Base-by-base conservation (phyloP, 1,140 invertebrate species). In the Solen grandis region DNA sequence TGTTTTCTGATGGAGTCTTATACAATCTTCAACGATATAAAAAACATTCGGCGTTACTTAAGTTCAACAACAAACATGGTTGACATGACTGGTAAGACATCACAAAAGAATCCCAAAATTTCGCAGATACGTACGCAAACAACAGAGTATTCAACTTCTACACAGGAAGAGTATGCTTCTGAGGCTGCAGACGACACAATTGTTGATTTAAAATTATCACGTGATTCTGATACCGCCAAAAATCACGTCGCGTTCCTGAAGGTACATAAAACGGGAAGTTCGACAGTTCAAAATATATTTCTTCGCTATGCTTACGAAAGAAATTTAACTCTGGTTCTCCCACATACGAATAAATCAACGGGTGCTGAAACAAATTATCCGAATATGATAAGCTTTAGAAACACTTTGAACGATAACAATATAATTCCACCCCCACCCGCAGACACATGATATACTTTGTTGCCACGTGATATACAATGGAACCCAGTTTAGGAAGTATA, bases 281-380 rank as follows among this genome's bases (percentile, higher is more conserved):
- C 89, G 22, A 93, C 93, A 0, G 80, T 93, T 10, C 92, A 93
- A 77, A 93, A 93, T 82, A 92, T 94, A 50, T 84, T 94, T 5
- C 84, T 93, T 81, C 83, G 93, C n/a, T 93, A 89, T 84, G 93
- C 90, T 5, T 86, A 94, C 77, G 93, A 90, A 25, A 89, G 90
- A 22, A 94, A 94, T 77, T 88, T 93, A 25, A 85, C 88, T 55
- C 90, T 94, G 76, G 90, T 92, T 13, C 80, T 94, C 8, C 93
- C 93, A 27, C 27, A 38, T 0, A 8, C 4, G 4, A 33, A 66
- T 5, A 72, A 72, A 19, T 16, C 5, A 19, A 13, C 8, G 5
- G 35, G 38, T 38, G 41, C 65, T 4, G 35, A 63, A 5, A 27
- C 33, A 2, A 3, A n/a, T 3, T 27, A 69, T n/a, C 38, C 79